phyloP scores from a whole-genome alignment of 2,888 invertebrate genomes.

The Pollenia amentaria region DNA sequence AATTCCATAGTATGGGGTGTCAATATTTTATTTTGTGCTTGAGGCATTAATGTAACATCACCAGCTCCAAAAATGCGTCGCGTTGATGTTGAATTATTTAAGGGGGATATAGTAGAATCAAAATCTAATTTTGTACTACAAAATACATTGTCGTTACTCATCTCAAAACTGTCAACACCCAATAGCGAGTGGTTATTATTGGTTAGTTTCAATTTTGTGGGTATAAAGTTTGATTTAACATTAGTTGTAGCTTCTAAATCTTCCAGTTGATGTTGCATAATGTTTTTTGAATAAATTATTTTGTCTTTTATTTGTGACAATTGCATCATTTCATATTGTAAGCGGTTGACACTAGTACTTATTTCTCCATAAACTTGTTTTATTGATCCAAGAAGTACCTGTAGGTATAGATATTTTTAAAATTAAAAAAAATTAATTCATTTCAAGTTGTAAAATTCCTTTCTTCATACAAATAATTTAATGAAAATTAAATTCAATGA shows the following conservation, averaged over 20 bases:
- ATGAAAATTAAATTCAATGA: too few relatives aligned
- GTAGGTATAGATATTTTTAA: neutral
- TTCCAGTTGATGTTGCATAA: conserved; percentile 79
- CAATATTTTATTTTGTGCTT: conserved; percentile 71
- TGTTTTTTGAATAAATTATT: conserved; percentile 82
- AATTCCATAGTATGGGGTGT: conserved; percentile 81
- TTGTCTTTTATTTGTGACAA: conserved; percentile 83
- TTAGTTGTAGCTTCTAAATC: conserved; percentile 77
- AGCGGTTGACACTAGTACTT: conserved; percentile 80
- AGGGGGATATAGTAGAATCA: conserved; percentile 77
- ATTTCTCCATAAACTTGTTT: conserved; percentile 82
- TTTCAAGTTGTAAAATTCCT: too few relatives aligned
- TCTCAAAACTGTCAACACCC: conserved; percentile 76
- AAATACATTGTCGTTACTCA: conserved; percentile 79
- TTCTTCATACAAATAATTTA: too few relatives aligned
- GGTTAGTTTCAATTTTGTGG: conserved; percentile 78
- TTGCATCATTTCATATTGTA: conserved; percentile 82
- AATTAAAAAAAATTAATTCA: neutral
- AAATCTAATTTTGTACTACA: conserved; percentile 83
- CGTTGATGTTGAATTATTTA: conserved; percentile 75
- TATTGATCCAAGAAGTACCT: conserved; percentile 80
- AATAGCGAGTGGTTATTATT: conserved; percentile 72
- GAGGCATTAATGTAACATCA: conserved; percentile 73
- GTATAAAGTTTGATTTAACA: conserved; percentile 79
- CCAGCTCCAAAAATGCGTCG: conserved; percentile 73